Percentiles rank a stretch among this genome's conserved stretches.
phyloP scores from a whole-genome alignment of 1,140 invertebrate species.

The Sesamia nonagrioides region DNA sequence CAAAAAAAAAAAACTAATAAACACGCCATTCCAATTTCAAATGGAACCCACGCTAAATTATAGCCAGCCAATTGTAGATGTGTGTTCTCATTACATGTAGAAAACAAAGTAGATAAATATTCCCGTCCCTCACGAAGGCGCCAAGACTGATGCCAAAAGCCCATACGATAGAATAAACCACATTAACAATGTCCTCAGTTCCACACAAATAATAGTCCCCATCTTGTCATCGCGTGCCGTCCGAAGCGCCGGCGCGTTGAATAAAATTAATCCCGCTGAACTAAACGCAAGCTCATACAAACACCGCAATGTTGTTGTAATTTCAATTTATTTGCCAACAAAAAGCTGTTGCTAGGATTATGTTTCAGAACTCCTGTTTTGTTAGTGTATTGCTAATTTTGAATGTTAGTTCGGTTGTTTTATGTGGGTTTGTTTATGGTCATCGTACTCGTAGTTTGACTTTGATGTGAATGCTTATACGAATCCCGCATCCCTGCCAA shows the following conservation, averaged over 20 bases:
- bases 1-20: too few species aligned
- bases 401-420: neutral
- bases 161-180: too few species aligned
- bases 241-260: conserved; percentile 47
- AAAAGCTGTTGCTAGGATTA: neutral
- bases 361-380: conserved; percentile 30
- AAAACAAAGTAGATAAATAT: too few species aligned
- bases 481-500: too few species aligned
- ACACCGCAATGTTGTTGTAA: conserved; percentile 45
- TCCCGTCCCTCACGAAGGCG: too few species aligned
- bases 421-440: neutral
- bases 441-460: neutral
- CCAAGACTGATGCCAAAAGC: too few species aligned
- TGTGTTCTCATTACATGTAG: too few species aligned
- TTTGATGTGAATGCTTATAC: too few species aligned
- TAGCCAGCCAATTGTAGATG: too few species aligned
- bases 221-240: conserved; percentile 37
- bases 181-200: neutral
- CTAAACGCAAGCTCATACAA: conserved; percentile 44
- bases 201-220: conserved; percentile 17
- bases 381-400: neutral
- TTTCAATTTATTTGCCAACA: conserved; percentile 49
- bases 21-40: too few species aligned
- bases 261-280: conserved; percentile 50
- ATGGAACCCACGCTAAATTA: too few species aligned